Base-by-base conservation (phyloP, 2,888 invertebrate species). In the Homarus gammarus region DNA sequence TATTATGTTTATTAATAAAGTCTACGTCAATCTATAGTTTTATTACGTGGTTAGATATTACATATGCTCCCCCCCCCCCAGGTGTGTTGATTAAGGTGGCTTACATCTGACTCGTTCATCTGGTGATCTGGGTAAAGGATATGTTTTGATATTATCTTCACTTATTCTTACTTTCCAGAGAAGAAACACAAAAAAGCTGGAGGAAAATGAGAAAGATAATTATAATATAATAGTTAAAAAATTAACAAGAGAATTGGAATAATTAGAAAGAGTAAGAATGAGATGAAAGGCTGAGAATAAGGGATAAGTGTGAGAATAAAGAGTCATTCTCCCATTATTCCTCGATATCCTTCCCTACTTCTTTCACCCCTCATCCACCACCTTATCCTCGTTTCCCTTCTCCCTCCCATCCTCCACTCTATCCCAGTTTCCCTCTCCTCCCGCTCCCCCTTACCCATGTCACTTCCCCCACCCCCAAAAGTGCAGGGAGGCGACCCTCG, bases 301-400 rank as follows among this genome's bases (percentile, higher is more conserved):
- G 15, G 10, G 72, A 15, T 72, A 33, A 36, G 10, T 27, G 5
- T 31, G 31, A 72, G 15, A 72, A 18, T 15, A 31, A 15, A 31
- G 31, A 72, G 15, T 18, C 75, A 22, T 40, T 40, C 72, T 31
- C 1, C 2, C 75, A 22, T 40, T 40, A 1, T 40, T n/a, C 18
- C 40, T 75, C 44, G 18, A 22, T 33, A 72, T 49, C 72, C 36
- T 72, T 49, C 33, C n/a, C 27, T 27, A 22, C 22, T 31, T 72
- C 70, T 40, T 72, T 72, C 51, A 49, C 49, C 36, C 83, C 33
- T 18, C 49, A n/a, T n/a, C 72, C 22, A 31, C 51, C 68, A 31
- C 36, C 36, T 36, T 5, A 27, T 49, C 44, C 36, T 36, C 18
- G 36, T 44, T 49, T 51, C 22, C 2, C 40, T 36, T 33, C 33